A percentile compares a stretch with the other conserved stretches of the same genome.
Conservation (phyloP, 2,888 invertebrate genomes). For the Andrena minutula region DNA sequence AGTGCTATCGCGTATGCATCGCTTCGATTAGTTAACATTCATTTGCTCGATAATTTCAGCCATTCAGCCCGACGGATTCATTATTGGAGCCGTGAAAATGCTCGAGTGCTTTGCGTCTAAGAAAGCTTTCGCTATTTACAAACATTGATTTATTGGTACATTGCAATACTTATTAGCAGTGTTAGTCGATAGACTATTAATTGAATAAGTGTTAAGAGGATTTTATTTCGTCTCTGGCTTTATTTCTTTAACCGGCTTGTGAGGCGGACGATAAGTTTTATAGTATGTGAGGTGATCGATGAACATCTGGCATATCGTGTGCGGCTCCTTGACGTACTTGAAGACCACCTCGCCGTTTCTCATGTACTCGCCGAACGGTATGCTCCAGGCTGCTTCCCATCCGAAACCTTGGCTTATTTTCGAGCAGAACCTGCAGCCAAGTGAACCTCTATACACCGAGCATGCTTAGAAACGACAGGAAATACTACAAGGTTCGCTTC, state of each 20-base stretch:
- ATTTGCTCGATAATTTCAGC: neutral
- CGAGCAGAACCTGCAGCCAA: constrained; percentile 68
- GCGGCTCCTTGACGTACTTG: constrained; percentile 73
- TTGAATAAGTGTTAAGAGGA: neutral
- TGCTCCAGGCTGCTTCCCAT: constrained; percentile 72
- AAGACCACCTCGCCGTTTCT: constrained; percentile 71
- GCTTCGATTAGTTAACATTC: constrained; percentile 32
- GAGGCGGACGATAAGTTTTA: constrained; percentile 35
- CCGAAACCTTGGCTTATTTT: constrained; percentile 70
- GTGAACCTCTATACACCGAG: neutral
- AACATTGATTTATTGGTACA: neutral
- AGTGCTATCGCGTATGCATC: constrained; percentile 35
- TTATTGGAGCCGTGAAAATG: neutral
- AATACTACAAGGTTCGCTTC: neutral
- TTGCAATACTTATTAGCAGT: neutral
- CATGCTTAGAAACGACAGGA: neutral
- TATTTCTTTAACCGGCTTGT: neutral
- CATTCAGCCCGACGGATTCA: neutral
- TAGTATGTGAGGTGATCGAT: constrained; percentile 43
- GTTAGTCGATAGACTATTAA: neutral
- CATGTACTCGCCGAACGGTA: constrained; percentile 73
- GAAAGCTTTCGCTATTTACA: neutral
- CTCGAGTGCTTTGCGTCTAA: too few relatives aligned
- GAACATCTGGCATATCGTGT: constrained; percentile 72
- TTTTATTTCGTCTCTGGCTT: neutral